Conservation (phyloP, 2,888 invertebrate genomes). For the Anarsia innoxiella region DNA sequence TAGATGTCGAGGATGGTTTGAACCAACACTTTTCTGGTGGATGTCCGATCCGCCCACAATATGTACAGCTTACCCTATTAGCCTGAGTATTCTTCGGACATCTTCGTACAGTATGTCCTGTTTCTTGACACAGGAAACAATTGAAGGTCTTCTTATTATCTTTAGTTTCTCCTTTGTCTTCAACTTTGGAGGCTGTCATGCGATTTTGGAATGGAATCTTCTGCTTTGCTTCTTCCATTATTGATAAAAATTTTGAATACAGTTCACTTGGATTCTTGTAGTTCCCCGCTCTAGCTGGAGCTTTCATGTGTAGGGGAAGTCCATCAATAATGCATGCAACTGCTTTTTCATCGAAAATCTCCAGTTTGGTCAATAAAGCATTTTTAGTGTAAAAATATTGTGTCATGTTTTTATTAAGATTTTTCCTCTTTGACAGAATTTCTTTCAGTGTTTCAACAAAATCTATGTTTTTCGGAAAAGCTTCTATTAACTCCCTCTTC, state of each 20-base stretch:
- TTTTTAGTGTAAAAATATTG: constrained; percentile 12
- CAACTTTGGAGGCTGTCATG: not conserved
- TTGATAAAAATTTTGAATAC: constrained; percentile 8
- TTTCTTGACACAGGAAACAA: constrained; percentile 4
- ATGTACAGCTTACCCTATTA: constrained; percentile 1
- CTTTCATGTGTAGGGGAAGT: constrained; percentile 5
- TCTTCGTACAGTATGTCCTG: constrained; percentile 4
- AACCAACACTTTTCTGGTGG: constrained; percentile 3
- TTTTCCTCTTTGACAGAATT: constrained; percentile 4
- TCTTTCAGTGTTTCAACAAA: constrained; percentile 6
- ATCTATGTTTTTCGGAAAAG: constrained; percentile 5
- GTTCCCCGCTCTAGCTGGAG: constrained; percentile 10
- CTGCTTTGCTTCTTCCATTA: constrained; percentile 6
- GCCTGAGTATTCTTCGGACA: constrained; percentile 8
- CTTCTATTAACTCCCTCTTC: constrained; percentile 5
- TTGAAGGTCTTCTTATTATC: constrained; percentile 1
- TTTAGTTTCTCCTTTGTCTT: not conserved
- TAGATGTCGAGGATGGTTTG: not conserved
- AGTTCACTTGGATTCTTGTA: constrained; percentile 2
- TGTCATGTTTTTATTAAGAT: constrained; percentile 4
- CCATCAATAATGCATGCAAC: constrained; percentile 14
- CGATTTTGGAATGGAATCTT: not conserved
- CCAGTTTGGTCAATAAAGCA: constrained; percentile 8
- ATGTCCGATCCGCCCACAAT: constrained; percentile 6
- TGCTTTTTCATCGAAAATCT: constrained; percentile 5